These are phyloP conservation scores for Phylloscopus trochiloides DNA, from an alignment of 2,113 vertebrate genomes.

Conservation along the genomic window DNA sequence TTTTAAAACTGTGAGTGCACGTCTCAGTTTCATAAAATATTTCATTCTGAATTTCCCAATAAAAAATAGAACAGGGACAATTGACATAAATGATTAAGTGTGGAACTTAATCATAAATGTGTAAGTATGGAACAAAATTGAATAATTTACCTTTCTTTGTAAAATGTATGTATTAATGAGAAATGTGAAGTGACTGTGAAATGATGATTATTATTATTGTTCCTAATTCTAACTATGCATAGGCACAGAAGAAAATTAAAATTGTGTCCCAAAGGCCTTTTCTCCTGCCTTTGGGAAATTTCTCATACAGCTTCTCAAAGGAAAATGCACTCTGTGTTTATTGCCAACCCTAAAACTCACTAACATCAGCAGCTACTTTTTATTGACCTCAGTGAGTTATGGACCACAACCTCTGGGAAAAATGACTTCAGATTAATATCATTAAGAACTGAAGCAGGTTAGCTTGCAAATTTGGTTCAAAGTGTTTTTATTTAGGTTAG, in stretches of 20 bases:
- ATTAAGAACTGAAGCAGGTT: not conserved
- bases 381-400: not conserved
- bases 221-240: not conserved
- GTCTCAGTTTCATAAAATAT: not conserved
- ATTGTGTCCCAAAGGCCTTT: not conserved
- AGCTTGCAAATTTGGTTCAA: conserved; percentile 23
- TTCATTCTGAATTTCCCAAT: not conserved
- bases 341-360: not conserved
- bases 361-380: not conserved
- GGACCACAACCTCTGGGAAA: not conserved
- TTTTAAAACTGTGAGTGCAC: not conserved
- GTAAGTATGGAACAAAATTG: not conserved
- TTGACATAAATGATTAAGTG: not conserved
- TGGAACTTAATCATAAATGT: not conserved
- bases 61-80: not conserved
- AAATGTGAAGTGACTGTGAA: not conserved
- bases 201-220: not conserved
- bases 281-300: not conserved
- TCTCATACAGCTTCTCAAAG: not conserved
- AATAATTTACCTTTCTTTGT: not conserved
- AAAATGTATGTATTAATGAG: not conserved
- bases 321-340: not conserved
- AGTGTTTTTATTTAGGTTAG: conserved; percentile 41
- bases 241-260: not conserved
- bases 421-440: not conserved